Base-by-base conservation (phyloP, 2,888 invertebrate species). In the Rhamnusium bicolor region DNA sequence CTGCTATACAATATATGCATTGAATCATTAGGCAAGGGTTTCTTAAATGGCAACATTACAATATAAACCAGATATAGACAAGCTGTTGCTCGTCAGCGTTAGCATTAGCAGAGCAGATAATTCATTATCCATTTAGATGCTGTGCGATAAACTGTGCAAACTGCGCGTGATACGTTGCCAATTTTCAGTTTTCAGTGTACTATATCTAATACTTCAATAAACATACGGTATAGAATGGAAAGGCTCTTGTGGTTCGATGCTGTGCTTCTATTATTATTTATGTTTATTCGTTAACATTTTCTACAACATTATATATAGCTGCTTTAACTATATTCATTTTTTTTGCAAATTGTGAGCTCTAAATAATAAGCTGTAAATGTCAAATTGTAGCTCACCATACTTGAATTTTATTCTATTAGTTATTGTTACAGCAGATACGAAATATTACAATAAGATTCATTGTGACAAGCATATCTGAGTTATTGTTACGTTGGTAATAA, bases 401-500 rank as follows among this genome's bases (percentile, higher is more conserved):
- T 61, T 47, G 18, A 47, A 46, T 14, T 40, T 46, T 5, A 47
- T 24, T 18, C 49, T 46, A 51, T 27, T 27, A 14, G 53, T 19
- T 32, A 65, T 65, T 65, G 53, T 65, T 65, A 19, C 65, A 19
- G 6, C 53, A 65, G 16, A 19, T 32, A 58, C 32, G 16, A 65
- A 65, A 65, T 65, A 65, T 40, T 65, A 65, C 40, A 49, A 65
- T 19, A 53, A 51, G 16, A 6, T 40, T 27, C 16, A 18, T 18
- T 32, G 18, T 53, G 68, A 58, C 58, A 56, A 21, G 1, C 47
- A 29, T 47, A 29, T 47, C 58, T 68, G 58, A 68, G 47, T 68
- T 68, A 68, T 56, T 58, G 68, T 60, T 68, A 53, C n/a, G 24
- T 8, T 14, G 24, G 58, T 27, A 58, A 58, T 68, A 68, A 68